Conservation (phyloP, 30 jellyfish, hydroid and myxozoan genomes). For the Calvadosia cruxmelitensis region DNA sequence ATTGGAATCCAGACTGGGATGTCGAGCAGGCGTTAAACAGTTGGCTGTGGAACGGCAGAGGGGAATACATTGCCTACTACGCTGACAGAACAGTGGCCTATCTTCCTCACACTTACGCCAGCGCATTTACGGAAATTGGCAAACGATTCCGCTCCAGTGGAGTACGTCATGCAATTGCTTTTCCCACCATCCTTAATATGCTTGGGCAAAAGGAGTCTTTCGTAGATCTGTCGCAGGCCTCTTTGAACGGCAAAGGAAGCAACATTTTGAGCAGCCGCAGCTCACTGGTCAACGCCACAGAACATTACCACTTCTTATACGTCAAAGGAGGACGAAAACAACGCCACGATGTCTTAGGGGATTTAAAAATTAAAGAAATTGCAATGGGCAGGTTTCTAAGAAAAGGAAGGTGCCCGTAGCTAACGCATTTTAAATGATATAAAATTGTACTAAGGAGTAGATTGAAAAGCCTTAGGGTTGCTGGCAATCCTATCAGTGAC, state of each 20-base stretch:
- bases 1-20: conserved; percentile 90
- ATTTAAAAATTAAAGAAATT: conserved; percentile 55
- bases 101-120: conserved; percentile 35
- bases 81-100: conserved; percentile 33
- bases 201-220: conserved; percentile 29
- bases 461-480: neutral
- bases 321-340: conserved; percentile 53
- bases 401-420: neutral
- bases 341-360: conserved; percentile 43
- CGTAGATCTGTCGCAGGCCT: conserved; percentile 16
- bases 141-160: conserved; percentile 81
- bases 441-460: too few relatives aligned
- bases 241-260: conserved; percentile 5
- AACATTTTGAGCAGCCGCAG: conserved; percentile 29
- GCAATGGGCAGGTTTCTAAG: conserved; percentile 76
- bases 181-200: conserved; percentile 62
- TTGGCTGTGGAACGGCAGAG: conserved; percentile 93
- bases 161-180: conserved; percentile 81
- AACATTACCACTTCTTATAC: conserved; percentile 24
- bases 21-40: conserved; percentile 45
- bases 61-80: conserved; percentile 55
- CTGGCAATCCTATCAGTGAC: neutral
- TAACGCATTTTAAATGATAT: too few relatives aligned
- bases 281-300: conserved; percentile 31
- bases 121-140: conserved; percentile 24